Evolutionary conservation across 2,797 vertebrate genomes (phyloP), one percentile per base, ranked within the genome.

Genomic region (Helostoma temminkii): DNA sequence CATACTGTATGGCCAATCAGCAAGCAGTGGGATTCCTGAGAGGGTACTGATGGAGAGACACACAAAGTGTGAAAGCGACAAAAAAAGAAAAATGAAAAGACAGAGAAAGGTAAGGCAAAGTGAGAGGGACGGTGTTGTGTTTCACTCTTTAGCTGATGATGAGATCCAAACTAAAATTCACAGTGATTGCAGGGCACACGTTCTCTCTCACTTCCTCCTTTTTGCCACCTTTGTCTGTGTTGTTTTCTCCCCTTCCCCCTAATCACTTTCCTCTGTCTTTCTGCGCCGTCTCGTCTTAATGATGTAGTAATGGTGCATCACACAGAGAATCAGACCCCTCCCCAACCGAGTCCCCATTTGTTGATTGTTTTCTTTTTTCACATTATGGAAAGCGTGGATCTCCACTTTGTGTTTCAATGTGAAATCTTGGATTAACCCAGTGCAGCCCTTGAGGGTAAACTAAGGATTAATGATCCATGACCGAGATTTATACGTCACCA

Each of bases 291-390:
- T 54, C 42, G n/a, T 84, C 57, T 47, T 85, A 88, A 88, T 84
- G 81, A 85, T 69, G 66, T 48, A 61, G 72, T 83, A 82, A 87
- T 82, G 80, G 81, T 76, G 64, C 79, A 70, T 74, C 65, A 57
- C 42, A 53, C 60, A 24, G 59, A 68, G 69, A 74, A 45, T 24
- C 39, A 53, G 22, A 48, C 15, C 11, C 1, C 19, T 10, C 14
- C 19, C 19, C 4, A 8, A 3, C 8, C n/a, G n/a, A n/a, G n/a
- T n/a, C 21, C n/a, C 22, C 19, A 45, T 75, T 68, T 71, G 67
- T 68, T 84, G 65, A 78, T 85, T 66, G 39, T 47, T 68, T 76
- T 21, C 58, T 61, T 3, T 42, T 67, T 49, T 69, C 34, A 53
- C 15, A 57, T 19, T 32, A 45, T 26, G 14, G 19, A 60, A 63